phyloP scores from a whole-genome alignment of 1,140 invertebrate genomes.

The Drosophila nasuta region DNA sequence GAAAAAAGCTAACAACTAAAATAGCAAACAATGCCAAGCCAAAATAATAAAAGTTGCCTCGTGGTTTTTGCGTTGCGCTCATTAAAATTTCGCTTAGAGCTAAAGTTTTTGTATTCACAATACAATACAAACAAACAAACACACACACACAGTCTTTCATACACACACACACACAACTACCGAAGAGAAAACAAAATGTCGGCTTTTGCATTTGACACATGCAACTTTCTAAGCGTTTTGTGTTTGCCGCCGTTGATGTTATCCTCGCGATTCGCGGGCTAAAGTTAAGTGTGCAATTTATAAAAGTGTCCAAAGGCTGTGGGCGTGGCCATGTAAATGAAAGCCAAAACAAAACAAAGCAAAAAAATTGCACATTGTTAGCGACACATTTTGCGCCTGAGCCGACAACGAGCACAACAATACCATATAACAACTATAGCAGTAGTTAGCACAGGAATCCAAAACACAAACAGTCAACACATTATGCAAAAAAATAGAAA shows the following conservation, averaged over 20 bases:
- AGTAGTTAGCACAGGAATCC: conserved; percentile 44
- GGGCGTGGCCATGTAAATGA: conserved; percentile 31
- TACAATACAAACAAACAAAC: conserved; percentile 34
- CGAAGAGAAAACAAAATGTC: conserved; percentile 24
- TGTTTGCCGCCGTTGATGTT: conserved; percentile 16
- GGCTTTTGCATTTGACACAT: conserved; percentile 66
- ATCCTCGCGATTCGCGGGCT: conserved; percentile 19
- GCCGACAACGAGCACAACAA: conserved; percentile 21
- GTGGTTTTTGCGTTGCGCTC: conserved; percentile 58
- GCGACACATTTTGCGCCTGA: conserved; percentile 65
- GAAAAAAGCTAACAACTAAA: conserved; percentile 37
- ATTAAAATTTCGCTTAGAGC: conserved; percentile 73
- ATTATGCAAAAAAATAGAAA: conserved; percentile 30
- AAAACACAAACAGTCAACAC: conserved; percentile 17
- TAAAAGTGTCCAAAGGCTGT: conserved; percentile 58
- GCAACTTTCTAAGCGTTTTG: conserved; percentile 54
- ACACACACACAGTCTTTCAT: conserved; percentile 35
- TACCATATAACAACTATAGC: conserved; percentile 11
- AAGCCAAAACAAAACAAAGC: conserved; percentile 42
- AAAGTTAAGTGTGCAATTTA: conserved; percentile 78
- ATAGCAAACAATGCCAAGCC: conserved; percentile 61
- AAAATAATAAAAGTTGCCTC: conserved; percentile 74
- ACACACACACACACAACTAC: conserved; percentile 2
- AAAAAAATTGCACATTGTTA: conserved; percentile 57
- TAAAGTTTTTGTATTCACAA: conserved; percentile 49